Base-by-base conservation (phyloP, 2,113 vertebrate genomes). In the Ochotona princeps region DNA sequence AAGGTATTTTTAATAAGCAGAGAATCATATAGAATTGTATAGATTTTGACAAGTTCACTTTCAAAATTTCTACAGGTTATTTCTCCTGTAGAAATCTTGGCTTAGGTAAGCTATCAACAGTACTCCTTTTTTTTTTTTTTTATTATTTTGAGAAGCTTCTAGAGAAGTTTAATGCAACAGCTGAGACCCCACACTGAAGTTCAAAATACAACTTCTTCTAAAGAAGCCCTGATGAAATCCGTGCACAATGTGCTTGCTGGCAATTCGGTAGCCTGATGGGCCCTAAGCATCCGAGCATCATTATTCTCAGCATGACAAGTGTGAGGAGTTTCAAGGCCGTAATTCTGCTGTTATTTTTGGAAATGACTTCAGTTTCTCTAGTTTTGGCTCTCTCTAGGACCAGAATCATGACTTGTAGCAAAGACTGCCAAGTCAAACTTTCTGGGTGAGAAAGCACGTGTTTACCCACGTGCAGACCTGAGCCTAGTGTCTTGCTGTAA, bases 401-500 rank as follows among this genome's bases (percentile, higher is more conserved):
- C 10, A 91, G 97, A 98, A 97, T 98, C 98, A 98, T 97, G 97
- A 97, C 98, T 97, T 96, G 97, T 69, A 96, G 96, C 35, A 87
- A 92, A 83, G 90, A 65, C 94, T 98, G 98, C 98, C 98, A 98
- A 98, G 86, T 92, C 96, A 98, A 98, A 98, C 98, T 98, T 98
- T 92, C 97, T 98, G 97, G 97, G 97, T 98, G 98, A 98, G 97
- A 98, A 98, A 97, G 97, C 98, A 98, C 98, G 83, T 98, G 98
- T 98, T 98, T 97, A 98, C 97, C 97, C 98, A 98, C 96, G 98
- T 98, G 98, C 98, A 97, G 98, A 96, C 97, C 95, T 95, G 93
- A 97, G 92, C 95, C 96, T 95, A 95, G 94, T 94, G 89, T 96
- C 97, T 97, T 96, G 93, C 95, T 97, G 97, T 97, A 98, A 98